phyloP scores from a whole-genome alignment of 2,797 vertebrate species.

The Darevskia mixta region DNA sequence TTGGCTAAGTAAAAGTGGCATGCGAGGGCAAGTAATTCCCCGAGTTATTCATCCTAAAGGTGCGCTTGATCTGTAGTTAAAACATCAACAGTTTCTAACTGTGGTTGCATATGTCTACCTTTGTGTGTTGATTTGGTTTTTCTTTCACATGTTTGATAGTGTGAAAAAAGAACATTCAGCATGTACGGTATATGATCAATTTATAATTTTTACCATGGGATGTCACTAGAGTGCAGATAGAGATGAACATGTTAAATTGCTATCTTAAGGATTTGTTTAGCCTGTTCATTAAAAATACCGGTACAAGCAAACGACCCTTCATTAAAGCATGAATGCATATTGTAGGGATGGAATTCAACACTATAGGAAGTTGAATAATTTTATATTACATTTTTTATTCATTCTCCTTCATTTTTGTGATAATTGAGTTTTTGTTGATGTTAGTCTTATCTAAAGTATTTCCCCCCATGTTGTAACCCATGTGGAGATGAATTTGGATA shows the following conservation, averaged over 20 bases:
- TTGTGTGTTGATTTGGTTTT: neutral
- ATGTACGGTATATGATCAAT: constrained; percentile 24
- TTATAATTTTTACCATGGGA: constrained; percentile 38
- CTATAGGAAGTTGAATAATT: neutral
- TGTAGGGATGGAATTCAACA: neutral
- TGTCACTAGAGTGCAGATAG: constrained; percentile 67
- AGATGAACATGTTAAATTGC: constrained; percentile 19
- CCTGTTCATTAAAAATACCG: constrained; percentile 45
- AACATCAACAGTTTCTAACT: neutral
- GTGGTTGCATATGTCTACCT: neutral
- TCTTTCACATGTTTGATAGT: neutral
- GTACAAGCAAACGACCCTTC: neutral
- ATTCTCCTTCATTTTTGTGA: neutral
- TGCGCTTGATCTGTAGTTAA: neutral
- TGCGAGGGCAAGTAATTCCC: neutral
- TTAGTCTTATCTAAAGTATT: neutral
- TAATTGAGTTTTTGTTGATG: neutral
- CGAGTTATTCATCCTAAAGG: constrained; percentile 14
- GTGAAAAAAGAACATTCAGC: neutral
- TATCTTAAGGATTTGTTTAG: constrained; percentile 29
- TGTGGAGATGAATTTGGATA: neutral
- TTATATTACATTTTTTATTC: neutral
- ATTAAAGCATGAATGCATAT: neutral
- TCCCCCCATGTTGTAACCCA: too few relatives aligned
- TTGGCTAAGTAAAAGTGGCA: constrained; percentile 3